Base-by-base conservation (phyloP, 1,140 invertebrate species). In the Leguminivora glycinivorella region DNA sequence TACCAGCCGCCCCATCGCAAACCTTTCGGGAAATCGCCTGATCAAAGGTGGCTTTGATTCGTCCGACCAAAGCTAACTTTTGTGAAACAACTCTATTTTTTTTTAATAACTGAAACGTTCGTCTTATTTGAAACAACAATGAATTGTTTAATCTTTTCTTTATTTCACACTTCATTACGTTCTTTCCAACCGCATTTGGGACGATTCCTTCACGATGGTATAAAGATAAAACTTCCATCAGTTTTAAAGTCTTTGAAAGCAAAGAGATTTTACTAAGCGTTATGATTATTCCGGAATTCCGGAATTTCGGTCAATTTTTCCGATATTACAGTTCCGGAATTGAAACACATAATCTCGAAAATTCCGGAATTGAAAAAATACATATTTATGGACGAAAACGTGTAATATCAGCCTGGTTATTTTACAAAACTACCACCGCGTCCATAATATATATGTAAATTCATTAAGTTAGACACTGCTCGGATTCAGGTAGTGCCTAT, bases 181-280 rank as follows among this genome's bases (percentile, higher is more conserved):
- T 66, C 56, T 71, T 40, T 68, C 52, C 22, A 43, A 43, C n/a
- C 40, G 38, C 17, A 43, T 34, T 47, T 22, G 47, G 72, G 38
- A 38, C 69, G 76, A 81, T 83, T 81, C 79, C 77, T 79, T 75
- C 78, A 75, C 79, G 80, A 82, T 82, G 83, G 77, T 84, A 77
- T 77, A 78, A 79, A 81, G 82, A 89, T 81, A 85, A 89, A 87
- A 81, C 80, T 80, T 81, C 75, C 76, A 83, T 84, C 78, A 80
- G 84, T 87, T 89, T 87, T 84, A 85, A 87, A 89, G 78, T 84
- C 79, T 85, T 77, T 82, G 72, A 85, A 82, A 84, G 84, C 80
- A 78, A 80, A 76, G 80, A 82, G 78, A 85, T 86, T 84, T 68
- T 79, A 84, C 78, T 82, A 79, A 83, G 82, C 79, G 79, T 87